A percentile compares a stretch with the other conserved stretches of the same genome.
phyloP scores from a whole-genome alignment of 1,140 invertebrate genomes.

The Drosophila chauvacae region DNA sequence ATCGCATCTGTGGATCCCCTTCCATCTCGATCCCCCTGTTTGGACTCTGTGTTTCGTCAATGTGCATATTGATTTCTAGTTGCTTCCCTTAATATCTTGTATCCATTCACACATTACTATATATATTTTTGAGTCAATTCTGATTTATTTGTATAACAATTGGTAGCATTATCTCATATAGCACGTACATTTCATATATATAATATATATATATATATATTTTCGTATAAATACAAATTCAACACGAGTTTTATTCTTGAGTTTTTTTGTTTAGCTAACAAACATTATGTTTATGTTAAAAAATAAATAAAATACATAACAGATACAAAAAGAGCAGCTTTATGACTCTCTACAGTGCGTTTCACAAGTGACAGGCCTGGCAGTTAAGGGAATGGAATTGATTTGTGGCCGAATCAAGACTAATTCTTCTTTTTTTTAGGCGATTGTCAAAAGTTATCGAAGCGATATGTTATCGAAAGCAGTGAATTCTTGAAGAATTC shows the following conservation, averaged over 20 bases:
- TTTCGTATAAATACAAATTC: conserved; percentile 71
- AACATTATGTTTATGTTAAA: conserved; percentile 31
- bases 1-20: not conserved
- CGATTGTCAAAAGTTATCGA: conserved; percentile 32
- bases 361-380: conserved; percentile 17
- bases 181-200: conserved; percentile 45
- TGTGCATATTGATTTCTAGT: conserved; percentile 40
- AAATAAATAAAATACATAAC: conserved; percentile 4
- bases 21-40: conserved; percentile 7
- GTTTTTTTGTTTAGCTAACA: conserved; percentile 19
- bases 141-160: conserved; percentile 73
- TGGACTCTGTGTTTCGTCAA: conserved; percentile 30
- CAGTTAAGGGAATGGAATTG: not conserved
- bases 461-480: conserved; percentile 32
- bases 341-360: conserved; percentile 18
- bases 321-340: not conserved
- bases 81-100: conserved; percentile 22
- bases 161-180: conserved; percentile 69
- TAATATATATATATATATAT: conserved; percentile 15
- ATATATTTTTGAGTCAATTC: conserved; percentile 34
- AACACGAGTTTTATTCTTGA: conserved; percentile 61
- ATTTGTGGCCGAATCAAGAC: not conserved
- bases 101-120: not conserved
- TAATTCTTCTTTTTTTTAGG: not conserved
- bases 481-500: not conserved